Base-by-base conservation (phyloP, 2,888 invertebrate genomes). In the Lutraria lutraria region DNA sequence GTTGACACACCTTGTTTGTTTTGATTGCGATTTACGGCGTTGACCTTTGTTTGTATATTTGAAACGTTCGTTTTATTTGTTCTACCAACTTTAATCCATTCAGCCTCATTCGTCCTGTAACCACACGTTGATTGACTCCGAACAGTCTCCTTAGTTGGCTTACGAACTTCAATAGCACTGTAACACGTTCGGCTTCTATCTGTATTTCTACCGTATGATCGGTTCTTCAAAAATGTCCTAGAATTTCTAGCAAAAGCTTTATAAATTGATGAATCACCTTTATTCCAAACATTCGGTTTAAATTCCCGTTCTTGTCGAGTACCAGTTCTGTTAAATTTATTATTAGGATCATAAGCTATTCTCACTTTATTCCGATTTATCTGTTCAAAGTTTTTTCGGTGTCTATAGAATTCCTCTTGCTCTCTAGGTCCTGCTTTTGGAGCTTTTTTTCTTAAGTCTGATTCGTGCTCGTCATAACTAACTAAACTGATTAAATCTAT, bases 401-500 rank as follows among this genome's bases (percentile, higher is more conserved):
- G 54, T 56, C 53, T 54, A 16, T 52, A 25, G 21, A 21, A 29
- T 6, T 68, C 34, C 21, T 3, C 16, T 54, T 19, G 29, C 0
- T 54, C 56, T 56, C 56, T 56, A 31, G 6, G 54, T 3, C 25
- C 12, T 0, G 16, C 43, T 25, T 31, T 43, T 21, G 56, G 34
- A 56, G 87, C 82, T 72, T 43, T 54, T 56, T 80, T 53, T 43
- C 79, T 83, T n/a, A 29, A 8, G 29, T 81, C 81, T 52, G 87
- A 54, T 13, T 31, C n/a, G 21, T 88, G 76, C 8, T 91, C 89
- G 10, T 91, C 89, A 60, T 82, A 89, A 82, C 91, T 91, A 15
- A 88, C 60, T 53, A 91, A 81, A 87, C 91, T 91, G 31, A 91
- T 91, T 25, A 91, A 83, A 43, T 91, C 91, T 60, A 91, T 85